phyloP scores from a whole-genome alignment of 2,113 vertebrate species.

The Parus major region DNA sequence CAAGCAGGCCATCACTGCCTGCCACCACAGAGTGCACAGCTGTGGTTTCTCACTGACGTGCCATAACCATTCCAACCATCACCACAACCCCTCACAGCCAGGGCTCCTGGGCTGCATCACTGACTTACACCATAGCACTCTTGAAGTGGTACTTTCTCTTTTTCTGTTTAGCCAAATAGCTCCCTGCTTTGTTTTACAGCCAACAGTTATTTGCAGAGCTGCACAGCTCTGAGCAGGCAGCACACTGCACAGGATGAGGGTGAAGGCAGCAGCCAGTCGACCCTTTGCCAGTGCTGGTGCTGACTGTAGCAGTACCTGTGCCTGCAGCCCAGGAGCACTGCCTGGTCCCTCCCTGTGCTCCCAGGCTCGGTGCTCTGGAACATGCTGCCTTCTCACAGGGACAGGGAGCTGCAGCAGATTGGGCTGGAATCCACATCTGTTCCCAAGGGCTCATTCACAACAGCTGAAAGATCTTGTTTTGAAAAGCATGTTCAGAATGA shows the following conservation, averaged over 20 bases:
- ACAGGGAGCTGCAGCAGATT: not conserved
- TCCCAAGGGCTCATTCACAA: slow-evolving; percentile 25
- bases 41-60: not conserved
- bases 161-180: not conserved
- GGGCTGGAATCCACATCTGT: not conserved
- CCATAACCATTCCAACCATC: not conserved
- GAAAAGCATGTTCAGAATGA: slow-evolving; percentile 4
- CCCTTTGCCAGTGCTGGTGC: not conserved
- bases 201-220: not conserved
- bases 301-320: not conserved
- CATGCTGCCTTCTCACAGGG: not conserved
- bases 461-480: slow-evolving; percentile 18
- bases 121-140: not conserved
- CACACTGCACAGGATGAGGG: not conserved
- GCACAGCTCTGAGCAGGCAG: not conserved
- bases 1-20: not conserved
- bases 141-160: not conserved
- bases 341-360: not conserved
- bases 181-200: not conserved
- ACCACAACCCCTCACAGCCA: not conserved
- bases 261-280: not conserved
- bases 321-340: not conserved
- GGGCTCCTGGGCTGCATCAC: not conserved
- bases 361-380: not conserved
- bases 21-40: not conserved